Conservation (phyloP, 2,113 vertebrate genomes). For the Dicaeum eximium region DNA sequence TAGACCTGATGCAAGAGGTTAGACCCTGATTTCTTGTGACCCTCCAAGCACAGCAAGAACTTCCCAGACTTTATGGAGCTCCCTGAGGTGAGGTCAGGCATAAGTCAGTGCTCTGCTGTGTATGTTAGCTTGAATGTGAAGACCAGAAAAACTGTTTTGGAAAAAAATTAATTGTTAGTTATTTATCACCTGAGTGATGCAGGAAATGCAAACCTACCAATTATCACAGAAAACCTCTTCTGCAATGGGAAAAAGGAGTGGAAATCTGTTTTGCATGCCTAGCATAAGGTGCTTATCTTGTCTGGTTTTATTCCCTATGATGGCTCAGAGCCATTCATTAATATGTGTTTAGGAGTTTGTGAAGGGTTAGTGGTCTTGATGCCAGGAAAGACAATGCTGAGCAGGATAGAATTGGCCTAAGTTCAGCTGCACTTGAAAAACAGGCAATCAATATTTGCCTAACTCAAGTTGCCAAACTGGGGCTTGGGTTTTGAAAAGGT, state of each 20-base stretch:
- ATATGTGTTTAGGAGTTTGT: background rate
- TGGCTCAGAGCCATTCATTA: background rate
- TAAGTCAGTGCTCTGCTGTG: background rate
- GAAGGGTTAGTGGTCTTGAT: background rate
- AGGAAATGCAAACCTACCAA: background rate
- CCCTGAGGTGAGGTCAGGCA: background rate
- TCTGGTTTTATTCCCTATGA: background rate
- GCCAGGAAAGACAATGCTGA: background rate
- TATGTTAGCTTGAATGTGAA: background rate
- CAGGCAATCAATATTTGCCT: background rate
- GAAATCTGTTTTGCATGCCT: background rate
- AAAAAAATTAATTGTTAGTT: background rate
- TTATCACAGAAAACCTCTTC: background rate
- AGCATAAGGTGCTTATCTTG: background rate
- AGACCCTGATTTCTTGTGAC: background rate
- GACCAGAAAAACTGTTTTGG: background rate
- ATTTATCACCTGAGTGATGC: background rate
- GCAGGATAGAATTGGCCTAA: background rate
- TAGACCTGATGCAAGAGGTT: background rate
- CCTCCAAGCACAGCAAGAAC: background rate
- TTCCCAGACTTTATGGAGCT: background rate
- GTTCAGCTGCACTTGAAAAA: background rate
- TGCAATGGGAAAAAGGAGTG: background rate
- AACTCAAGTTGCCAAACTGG: background rate
- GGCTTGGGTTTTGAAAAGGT: background rate